Evolutionary conservation across 1,140 invertebrate species (phyloP), one percentile per base, ranked within the genome.

Genomic region (Rhopalosiphum padi): DNA sequence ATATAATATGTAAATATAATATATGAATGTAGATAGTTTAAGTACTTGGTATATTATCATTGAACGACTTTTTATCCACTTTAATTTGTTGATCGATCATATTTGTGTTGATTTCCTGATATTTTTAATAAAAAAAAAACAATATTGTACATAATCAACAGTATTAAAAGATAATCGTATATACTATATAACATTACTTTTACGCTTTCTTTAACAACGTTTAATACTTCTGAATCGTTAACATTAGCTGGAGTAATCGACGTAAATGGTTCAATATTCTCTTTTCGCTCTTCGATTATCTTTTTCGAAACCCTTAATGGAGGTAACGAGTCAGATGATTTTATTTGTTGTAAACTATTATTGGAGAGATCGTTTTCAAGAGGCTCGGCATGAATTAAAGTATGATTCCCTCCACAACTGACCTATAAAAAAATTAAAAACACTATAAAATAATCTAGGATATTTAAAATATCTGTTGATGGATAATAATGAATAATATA

Each of bases 341-440:
- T 86, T 1, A 55, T 37, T n/a, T 86, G 91, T 48, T 83, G 43
- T 25, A 21, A n/a, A 30, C n/a, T 35, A 21, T 37, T 37, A 41
- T 41, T 92, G 3, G 30, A 21, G 22, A 8, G 23, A 8, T 92
- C 68, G 23, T 30, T 35, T 15, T 93, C 82, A 37, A 21, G 0
- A 0, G 91, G 91, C 35, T 86, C 82, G 1, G 91, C 91, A 18
- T 93, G 82, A 30, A 93, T 41, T n/a, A 93, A 35, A 25, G 91
- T 93, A 30, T 93, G 91, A 43, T 93, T 86, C n/a, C 68, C 82
- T 83, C 91, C 91, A 43, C 91, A 93, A 86, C 91, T 86, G 11
- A 85, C 91, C 91, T 93, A 53, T 9, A 46, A 82, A 53, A n/a
- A 8, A 35, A 89, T n/a, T 7, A 1, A 15, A 22, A n/a, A 48